These are phyloP conservation scores for Sebastes iracundus DNA, from an alignment of 2,797 vertebrate genomes.

Conservation along the genomic window DNA sequence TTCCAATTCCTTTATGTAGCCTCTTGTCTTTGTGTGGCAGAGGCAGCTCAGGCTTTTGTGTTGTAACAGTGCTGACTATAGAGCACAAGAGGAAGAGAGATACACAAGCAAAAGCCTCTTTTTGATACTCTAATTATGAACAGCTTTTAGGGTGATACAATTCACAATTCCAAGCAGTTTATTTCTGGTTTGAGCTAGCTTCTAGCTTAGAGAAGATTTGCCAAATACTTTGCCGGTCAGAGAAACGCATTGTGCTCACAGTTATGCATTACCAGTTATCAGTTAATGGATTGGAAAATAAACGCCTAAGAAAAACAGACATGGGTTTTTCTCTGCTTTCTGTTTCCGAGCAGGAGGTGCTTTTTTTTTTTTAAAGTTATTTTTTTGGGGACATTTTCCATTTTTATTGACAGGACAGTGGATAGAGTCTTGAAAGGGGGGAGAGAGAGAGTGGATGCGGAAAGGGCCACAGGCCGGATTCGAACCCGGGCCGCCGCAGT, in stretches of 20 bases:
- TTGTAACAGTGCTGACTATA: slow-evolving; percentile 26
- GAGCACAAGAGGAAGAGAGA: slow-evolving; percentile 43
- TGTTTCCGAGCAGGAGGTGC: not conserved
- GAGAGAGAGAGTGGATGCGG: no score
- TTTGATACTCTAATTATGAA: slow-evolving; percentile 59
- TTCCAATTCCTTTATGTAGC: slow-evolving; percentile 56
- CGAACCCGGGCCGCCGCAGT: no score
- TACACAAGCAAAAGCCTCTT: slow-evolving; percentile 40
- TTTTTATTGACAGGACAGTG: no score
- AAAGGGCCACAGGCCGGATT: no score
- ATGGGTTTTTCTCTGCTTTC: not conserved
- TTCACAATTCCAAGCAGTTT: slow-evolving; percentile 22
- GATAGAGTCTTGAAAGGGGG: no score
- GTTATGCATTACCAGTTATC: not conserved
- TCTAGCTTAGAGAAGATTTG: not conserved
- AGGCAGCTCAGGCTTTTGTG: slow-evolving; percentile 57
- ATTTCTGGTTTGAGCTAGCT: not conserved
- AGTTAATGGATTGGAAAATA: not conserved
- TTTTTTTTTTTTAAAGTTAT: no score
- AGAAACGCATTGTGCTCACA: not conserved
- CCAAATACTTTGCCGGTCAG: not conserved
- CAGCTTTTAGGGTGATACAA: slow-evolving; percentile 35
- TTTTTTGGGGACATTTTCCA: no score
- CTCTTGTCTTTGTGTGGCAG: slow-evolving; percentile 61
- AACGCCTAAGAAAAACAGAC: not conserved